Base-by-base conservation (phyloP, 1,140 invertebrate genomes). In the Acarapis woodi region DNA sequence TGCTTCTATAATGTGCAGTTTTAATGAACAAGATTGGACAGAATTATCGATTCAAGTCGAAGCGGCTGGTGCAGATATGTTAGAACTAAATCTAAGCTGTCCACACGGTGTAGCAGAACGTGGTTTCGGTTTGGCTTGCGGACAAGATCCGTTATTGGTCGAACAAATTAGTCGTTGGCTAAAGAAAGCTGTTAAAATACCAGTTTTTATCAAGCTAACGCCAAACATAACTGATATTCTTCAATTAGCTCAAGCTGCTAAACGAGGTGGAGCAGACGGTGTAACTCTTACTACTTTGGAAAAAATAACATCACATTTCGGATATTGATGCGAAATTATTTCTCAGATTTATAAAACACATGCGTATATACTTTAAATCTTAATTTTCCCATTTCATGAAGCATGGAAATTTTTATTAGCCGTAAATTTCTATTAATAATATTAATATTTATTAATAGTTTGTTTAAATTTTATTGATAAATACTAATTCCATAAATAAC, bases 81-180 rank as follows among this genome's bases (percentile, higher is more conserved):
- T 97, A 3, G 90, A 97, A 55, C 55, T 96, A 24, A 97, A 97
- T 62, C 55, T 97, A 4, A 90, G 80, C 0, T 96, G 90, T 59
- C 88, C 90, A 1, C 88, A 97, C 59, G 90, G 90, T 19, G 94
- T 97, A 83, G 85, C 79, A 2, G 83, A 90, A 61, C 66, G 76
- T 37, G 85, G 85, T 34, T 94, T 97, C 88, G 88, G 88, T 0
- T 53, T 97, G 20, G 88, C 87, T 23, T 96, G 87, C 60, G 90
- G 88, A 42, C 83, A 90, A 63, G 74, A 78, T 52, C 51, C 47
- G 32, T 32, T 67, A 61, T 70, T 88, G 32, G 87, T 97, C 0
- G 62, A 68, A 39, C 68, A 77, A 41, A 96, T 97, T 51, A 77
- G 82, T 4, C 56, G 61, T 36, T 97, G 87, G 87, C 77, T 96